These are phyloP conservation scores for Rissa tridactyla DNA, from an alignment of 2,113 vertebrate species.

Conservation along the genomic window DNA sequence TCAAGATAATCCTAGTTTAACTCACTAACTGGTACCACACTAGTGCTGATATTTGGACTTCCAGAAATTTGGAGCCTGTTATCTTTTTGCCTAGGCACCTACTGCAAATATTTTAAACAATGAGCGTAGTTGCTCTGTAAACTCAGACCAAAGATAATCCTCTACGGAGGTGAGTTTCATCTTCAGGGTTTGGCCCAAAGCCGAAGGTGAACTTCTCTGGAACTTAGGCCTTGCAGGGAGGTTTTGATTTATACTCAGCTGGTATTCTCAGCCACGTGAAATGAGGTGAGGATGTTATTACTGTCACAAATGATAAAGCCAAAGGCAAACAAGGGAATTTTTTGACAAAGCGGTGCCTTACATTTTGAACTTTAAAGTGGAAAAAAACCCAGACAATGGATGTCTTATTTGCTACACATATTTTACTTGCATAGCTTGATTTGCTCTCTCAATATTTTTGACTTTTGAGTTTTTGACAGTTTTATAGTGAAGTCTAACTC, in stretches of 20 bases:
- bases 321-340: neutral
- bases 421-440: neutral
- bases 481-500: constrained; percentile 15
- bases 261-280: neutral
- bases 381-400: neutral
- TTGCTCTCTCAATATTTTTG: neutral
- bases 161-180: neutral
- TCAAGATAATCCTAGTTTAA: neutral
- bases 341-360: neutral
- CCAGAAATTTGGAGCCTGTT: neutral
- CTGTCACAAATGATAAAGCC: neutral
- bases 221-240: neutral
- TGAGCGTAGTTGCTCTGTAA: neutral
- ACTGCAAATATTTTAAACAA: neutral
- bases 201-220: neutral
- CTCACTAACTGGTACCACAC: neutral
- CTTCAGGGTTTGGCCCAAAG: neutral
- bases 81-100: neutral
- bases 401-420: neutral
- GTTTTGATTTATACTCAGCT: neutral
- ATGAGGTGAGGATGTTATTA: neutral
- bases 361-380: neutral
- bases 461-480: neutral
- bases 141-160: neutral
- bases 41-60: neutral